These are phyloP conservation scores for Trachelus iudaicus DNA, from an alignment of 2,888 invertebrate species.

Conservation along the genomic window DNA sequence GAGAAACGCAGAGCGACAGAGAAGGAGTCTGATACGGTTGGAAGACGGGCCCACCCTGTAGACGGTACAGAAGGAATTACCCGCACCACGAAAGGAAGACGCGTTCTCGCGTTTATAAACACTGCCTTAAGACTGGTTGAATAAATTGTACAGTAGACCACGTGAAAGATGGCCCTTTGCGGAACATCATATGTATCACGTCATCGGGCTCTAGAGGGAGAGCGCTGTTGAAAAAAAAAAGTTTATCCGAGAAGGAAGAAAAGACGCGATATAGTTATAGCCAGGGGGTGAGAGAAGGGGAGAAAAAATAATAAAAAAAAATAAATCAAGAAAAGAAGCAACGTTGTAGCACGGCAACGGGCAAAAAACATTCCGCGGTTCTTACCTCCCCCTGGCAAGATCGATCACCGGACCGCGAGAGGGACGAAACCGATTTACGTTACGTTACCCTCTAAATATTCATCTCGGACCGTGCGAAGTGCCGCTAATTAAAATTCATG, in stretches of 20 bases:
- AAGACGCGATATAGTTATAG: not conserved
- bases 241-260: not conserved
- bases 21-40: not conserved
- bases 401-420: not conserved
- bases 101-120: not conserved
- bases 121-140: not conserved
- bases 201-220: not conserved
- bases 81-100: not conserved
- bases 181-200: conserved; percentile 2
- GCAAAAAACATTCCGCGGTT: not conserved
- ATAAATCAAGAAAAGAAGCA: not conserved
- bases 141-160: not conserved
- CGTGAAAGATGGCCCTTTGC: not conserved
- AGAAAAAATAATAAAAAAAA: not conserved
- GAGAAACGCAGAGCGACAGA: not conserved
- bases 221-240: not conserved
- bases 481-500: not conserved
- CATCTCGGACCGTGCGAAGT: not conserved
- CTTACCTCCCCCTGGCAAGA: not conserved
- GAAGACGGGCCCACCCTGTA: not conserved
- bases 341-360: not conserved
- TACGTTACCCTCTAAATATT: not conserved
- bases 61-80: not conserved
- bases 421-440: not conserved
- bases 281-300: not conserved